These are phyloP conservation scores for Scaptomyza montana DNA, from an alignment of 1,140 invertebrate genomes.

Conservation along the genomic window DNA sequence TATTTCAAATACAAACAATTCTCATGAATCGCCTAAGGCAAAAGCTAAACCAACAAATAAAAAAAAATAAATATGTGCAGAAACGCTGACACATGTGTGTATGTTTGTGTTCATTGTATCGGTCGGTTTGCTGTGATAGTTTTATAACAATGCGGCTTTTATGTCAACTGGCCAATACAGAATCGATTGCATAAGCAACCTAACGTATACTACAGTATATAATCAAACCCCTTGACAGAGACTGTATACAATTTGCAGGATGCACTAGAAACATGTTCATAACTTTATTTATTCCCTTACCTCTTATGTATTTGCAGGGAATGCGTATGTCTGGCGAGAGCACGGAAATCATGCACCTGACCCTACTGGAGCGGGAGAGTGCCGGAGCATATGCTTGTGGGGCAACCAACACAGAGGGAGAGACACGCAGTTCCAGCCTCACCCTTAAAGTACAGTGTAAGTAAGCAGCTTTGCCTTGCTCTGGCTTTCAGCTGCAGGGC, in stretches of 20 bases:
- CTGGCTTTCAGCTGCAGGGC: neutral
- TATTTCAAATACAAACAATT: neutral
- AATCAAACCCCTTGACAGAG: slow-evolving; percentile 7
- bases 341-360: slow-evolving; percentile 84
- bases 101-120: too few species aligned
- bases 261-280: slow-evolving; percentile 4
- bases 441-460: slow-evolving; percentile 88
- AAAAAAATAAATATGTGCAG: neutral
- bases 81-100: too few species aligned
- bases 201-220: neutral
- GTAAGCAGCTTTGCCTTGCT: slow-evolving; percentile 70
- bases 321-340: slow-evolving; percentile 84
- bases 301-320: slow-evolving; percentile 63
- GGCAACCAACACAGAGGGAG: slow-evolving; percentile 88
- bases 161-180: neutral
- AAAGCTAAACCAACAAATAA: neutral
- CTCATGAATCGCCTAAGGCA: neutral
- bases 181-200: slow-evolving; percentile 1
- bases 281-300: neutral
- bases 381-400: slow-evolving; percentile 88
- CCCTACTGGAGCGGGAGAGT: slow-evolving; percentile 84
- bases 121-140: too few species aligned
- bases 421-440: slow-evolving; percentile 87
- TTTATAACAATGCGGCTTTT: neutral
- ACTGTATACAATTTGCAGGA: slow-evolving; percentile 12